Conservation (phyloP, 1,140 invertebrate genomes). For the Drosophila murphyi region DNA sequence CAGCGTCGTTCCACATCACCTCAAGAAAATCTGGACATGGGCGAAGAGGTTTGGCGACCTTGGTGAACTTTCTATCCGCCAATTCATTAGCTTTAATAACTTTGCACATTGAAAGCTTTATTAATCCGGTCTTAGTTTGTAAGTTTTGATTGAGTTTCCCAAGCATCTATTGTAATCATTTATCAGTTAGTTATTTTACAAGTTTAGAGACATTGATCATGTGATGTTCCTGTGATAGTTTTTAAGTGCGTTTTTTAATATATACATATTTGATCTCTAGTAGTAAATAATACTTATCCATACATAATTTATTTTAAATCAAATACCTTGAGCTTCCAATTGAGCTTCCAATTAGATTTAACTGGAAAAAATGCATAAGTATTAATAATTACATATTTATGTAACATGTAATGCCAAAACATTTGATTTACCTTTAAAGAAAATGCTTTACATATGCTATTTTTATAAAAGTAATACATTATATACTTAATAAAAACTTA, state of each 20-base stretch:
- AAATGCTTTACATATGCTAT: slow-evolving; percentile 8
- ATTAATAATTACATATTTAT: neutral
- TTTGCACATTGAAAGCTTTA: slow-evolving; percentile 68
- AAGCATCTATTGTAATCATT: slow-evolving; percentile 56
- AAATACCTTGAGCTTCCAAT: slow-evolving; percentile 54
- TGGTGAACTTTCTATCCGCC: slow-evolving; percentile 46
- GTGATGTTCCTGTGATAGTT: slow-evolving; percentile 83
- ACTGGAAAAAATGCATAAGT: slow-evolving; percentile 3
- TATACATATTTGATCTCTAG: slow-evolving; percentile 66
- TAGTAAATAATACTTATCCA: slow-evolving; percentile 46
- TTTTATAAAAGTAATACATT: neutral
- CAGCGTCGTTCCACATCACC: slow-evolving; percentile 31
- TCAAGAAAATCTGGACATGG: slow-evolving; percentile 41
- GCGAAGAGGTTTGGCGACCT: slow-evolving; percentile 81
- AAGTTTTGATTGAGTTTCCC: slow-evolving; percentile 60
- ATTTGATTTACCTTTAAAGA: neutral
- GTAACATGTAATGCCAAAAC: no score
- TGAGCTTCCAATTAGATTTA: slow-evolving; percentile 61
- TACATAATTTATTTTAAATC: slow-evolving; percentile 46
- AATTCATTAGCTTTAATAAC: slow-evolving; percentile 19
- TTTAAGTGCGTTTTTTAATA: slow-evolving; percentile 61
- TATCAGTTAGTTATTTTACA: slow-evolving; percentile 15
- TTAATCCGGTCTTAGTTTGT: slow-evolving; percentile 55
- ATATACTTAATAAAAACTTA: slow-evolving; percentile 6
- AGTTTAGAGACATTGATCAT: slow-evolving; percentile 44